Evolutionary conservation across 1,140 invertebrate species (phyloP).

Genomic region (Aphidius ervi): DNA sequence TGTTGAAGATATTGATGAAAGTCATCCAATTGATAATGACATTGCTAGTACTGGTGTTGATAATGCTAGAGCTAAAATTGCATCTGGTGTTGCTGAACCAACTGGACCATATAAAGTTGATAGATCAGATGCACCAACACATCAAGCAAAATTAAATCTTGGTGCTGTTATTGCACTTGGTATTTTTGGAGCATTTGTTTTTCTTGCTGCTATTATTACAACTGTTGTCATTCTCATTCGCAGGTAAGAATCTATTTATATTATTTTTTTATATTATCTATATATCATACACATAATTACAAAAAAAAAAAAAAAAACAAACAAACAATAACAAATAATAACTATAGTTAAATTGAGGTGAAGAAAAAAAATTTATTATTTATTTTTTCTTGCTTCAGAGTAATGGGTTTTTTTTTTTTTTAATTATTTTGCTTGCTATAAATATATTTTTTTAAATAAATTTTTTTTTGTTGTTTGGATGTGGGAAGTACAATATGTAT

Average conservation of each 20-base stretch:
- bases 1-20: conserved; percentile 29
- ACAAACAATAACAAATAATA: neutral
- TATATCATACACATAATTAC: too few relatives aligned
- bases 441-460: neutral
- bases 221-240: conserved; percentile 83
- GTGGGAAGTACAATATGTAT: too few relatives aligned
- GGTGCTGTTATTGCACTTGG: conserved; percentile 85
- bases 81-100: conserved; percentile 61
- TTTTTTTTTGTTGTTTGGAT: too few relatives aligned
- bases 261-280: conserved; percentile 10
- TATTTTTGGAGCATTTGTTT: conserved; percentile 85
- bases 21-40: conserved; percentile 57
- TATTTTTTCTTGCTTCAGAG: conserved; percentile 5
- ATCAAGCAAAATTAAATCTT: conserved; percentile 73
- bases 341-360: neutral
- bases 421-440: neutral
- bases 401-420: neutral
- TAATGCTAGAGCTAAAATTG: conserved; percentile 52
- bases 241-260: conserved; percentile 78
- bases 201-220: conserved; percentile 83
- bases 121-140: conserved; percentile 58
- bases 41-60: conserved; percentile 56
- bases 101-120: conserved; percentile 65
- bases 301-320: too few relatives aligned
- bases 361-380: neutral